Conservation (phyloP, 2,888 invertebrate species). For the Nasonovia ribisnigri region DNA sequence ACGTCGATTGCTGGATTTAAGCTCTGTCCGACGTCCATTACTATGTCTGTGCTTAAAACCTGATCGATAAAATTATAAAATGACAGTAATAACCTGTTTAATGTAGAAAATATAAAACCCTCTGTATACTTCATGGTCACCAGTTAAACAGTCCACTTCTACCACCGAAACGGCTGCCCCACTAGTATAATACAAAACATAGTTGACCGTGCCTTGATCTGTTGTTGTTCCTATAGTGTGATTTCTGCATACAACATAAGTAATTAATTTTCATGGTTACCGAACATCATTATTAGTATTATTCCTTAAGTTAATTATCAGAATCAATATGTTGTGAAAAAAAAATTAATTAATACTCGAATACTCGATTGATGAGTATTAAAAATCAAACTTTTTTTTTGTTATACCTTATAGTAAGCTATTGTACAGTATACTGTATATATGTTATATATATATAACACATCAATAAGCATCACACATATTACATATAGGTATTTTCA, state of each 20-base stretch:
- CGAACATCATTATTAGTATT: neutral
- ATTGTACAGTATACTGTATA: neutral
- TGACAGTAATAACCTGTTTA: constrained; percentile 5
- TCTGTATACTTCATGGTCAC: constrained; percentile 81
- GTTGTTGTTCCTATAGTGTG: constrained; percentile 72
- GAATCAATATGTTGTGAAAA: neutral
- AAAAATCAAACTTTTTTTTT: neutral
- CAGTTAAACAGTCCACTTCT: constrained; percentile 93
- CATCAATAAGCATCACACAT: neutral
- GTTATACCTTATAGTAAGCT: neutral
- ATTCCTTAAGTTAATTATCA: neutral
- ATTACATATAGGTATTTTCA: neutral
- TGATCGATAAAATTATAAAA: constrained; percentile 68
- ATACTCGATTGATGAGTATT: neutral
- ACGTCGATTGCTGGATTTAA: constrained; percentile 97
- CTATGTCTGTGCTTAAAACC: constrained; percentile 90
- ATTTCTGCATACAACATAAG: constrained; percentile 39
- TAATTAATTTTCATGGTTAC: constrained; percentile 53
- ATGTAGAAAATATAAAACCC: neutral
- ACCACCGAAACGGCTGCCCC: constrained; percentile 90
- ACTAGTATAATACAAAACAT: constrained; percentile 86
- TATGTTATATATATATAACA: neutral
- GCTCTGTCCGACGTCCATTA: constrained; percentile 96
- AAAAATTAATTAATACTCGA: neutral
- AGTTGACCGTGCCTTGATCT: constrained; percentile 76